Base-by-base conservation (phyloP, 2,888 invertebrate species). In the Terebella lapidaria region DNA sequence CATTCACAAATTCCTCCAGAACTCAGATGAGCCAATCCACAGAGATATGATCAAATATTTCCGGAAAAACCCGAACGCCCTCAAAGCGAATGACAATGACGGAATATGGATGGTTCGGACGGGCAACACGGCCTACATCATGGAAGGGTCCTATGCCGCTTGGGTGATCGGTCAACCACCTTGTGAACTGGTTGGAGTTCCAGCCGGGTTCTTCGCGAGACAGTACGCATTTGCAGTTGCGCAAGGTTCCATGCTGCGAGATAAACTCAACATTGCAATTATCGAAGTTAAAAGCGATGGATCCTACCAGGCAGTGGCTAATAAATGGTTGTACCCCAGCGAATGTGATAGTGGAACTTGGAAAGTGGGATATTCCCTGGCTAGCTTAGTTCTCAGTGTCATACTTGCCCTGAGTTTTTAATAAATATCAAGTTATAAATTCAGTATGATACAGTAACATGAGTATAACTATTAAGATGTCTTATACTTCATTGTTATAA, bases 151-250 rank as follows among this genome's bases (percentile, higher is more conserved):
- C 2, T 26, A 42, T 2, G 60, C 60, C 20, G 30, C 45, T 15
- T 42, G 25, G 28, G 49, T 52, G 42, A 45, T 35, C 10, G 24
- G 22, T 2, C 27, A 20, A 22, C 26, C 30, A 24, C 60, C 60
- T 26, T 60, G 60, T 29, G 29, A 35, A 5, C 52, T 60, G 27
- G 28, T 28, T 4, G 42, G 29, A 18, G 28, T 57, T 15, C 18
- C 49, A 26, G 42, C 57, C 10, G 53, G 45, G 3, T 35, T 57
- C 29, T 24, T 30, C 25, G 18, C 22, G 56, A 56, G 60, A 3
- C 46, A 28, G 26, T 57, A 57, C 56, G 56, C 60, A 3, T 57
- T 57, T 35, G 60, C 57, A 24, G 52, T 60, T 26, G 27, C 29
- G 20, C 27, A 35, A n/a, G 20, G 42, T 3, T 57, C 52, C 22